These are phyloP conservation scores for Erpetoichthys calabaricus DNA, from an alignment of 2,797 vertebrate species.

Conservation along the genomic window DNA sequence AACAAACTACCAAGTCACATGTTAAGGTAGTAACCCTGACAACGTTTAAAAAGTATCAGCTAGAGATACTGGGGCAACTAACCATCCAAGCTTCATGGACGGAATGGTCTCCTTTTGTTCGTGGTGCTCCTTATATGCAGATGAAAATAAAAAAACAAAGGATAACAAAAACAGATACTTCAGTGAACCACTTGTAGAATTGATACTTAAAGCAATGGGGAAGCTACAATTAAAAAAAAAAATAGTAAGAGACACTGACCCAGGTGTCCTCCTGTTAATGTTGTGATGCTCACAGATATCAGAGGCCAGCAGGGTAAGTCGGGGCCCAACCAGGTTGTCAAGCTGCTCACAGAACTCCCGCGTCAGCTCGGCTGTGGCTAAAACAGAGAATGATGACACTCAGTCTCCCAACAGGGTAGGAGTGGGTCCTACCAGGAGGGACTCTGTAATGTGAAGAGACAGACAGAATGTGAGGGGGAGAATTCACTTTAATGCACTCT, in stretches of 20 bases:
- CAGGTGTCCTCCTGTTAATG: conserved; percentile 83
- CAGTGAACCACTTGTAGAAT: not conserved
- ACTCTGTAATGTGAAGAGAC: not conserved
- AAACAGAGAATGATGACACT: not conserved
- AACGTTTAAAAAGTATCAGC: no score
- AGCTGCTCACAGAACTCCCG: conserved; percentile 85
- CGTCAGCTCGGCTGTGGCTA: conserved; percentile 72
- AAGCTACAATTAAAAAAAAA: not conserved
- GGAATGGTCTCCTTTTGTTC: no score
- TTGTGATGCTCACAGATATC: conserved; percentile 97
- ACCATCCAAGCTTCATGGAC: no score
- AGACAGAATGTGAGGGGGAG: not conserved
- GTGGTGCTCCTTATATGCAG: no score
- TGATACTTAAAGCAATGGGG: not conserved
- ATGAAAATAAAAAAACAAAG: no score
- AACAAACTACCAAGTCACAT: no score
- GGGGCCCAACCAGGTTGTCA: conserved; percentile 84
- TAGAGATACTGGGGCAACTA: no score
- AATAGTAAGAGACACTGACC: conserved; percentile 51
- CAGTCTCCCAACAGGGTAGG: not conserved
- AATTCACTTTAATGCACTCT: no score
- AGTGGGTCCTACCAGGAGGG: not conserved
- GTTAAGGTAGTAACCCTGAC: no score
- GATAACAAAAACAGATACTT: no score
- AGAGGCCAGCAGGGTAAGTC: conserved; percentile 86